Evolutionary conservation across 2,113 vertebrate genomes (phyloP).

Genomic region (Dunckerocampus dactyliophorus): DNA sequence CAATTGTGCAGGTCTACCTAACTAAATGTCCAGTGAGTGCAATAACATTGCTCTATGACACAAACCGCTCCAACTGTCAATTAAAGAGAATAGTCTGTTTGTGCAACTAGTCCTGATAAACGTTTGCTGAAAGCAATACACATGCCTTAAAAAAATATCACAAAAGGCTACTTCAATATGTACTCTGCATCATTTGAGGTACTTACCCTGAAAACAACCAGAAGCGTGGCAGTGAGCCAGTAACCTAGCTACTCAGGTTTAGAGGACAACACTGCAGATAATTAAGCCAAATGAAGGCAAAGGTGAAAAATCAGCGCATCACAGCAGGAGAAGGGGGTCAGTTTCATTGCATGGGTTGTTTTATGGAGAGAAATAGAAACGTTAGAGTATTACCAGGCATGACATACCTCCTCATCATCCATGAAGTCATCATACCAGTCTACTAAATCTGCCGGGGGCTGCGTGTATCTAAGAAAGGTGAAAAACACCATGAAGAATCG

Average conservation of each 20-base stretch:
- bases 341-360: slow-evolving; percentile 21
- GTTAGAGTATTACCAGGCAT: slow-evolving; percentile 88
- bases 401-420: slow-evolving; percentile 99
- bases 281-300: slow-evolving; percentile 81
- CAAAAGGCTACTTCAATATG: slow-evolving; percentile 29
- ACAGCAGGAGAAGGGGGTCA: slow-evolving; percentile 44
- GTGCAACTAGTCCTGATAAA: slow-evolving; percentile 66
- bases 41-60: neutral
- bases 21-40: neutral
- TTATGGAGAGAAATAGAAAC: slow-evolving; percentile 54
- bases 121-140: slow-evolving; percentile 39
- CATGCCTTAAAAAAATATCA: slow-evolving; percentile 52
- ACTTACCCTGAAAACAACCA: slow-evolving; percentile 66
- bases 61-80: slow-evolving; percentile 7
- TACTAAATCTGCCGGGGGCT: slow-evolving; percentile 92
- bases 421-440: slow-evolving; percentile 99
- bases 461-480: slow-evolving; percentile 85
- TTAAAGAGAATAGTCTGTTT: slow-evolving; percentile 37
- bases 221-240: slow-evolving; percentile 53
- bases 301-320: slow-evolving; percentile 80
- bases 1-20: neutral
- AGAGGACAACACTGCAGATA: slow-evolving; percentile 49
- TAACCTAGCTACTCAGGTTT: slow-evolving; percentile 57
- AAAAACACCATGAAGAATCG: neutral
- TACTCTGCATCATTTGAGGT: slow-evolving; percentile 44